Percentiles rank a stretch among this genome's conserved stretches.
Evolutionary conservation across 2,797 vertebrate species (phyloP).

Genomic region (Ambastaia sidthimunki): DNA sequence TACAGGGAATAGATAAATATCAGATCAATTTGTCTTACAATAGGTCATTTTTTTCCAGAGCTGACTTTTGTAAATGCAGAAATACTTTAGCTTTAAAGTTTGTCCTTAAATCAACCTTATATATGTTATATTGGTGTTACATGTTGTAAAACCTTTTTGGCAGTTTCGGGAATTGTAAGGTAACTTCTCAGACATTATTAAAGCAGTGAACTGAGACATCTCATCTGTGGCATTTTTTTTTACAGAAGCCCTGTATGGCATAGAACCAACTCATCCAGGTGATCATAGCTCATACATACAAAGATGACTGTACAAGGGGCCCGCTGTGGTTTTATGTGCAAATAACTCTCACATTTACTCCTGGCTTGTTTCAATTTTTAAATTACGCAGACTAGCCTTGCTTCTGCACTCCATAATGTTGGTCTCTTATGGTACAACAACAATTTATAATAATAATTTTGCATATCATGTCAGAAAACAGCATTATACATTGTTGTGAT

Average conservation of each 20-base stretch:
- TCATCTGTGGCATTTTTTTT: conserved; percentile 42
- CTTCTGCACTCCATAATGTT: no score
- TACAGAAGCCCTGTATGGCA: not conserved
- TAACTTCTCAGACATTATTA: conserved; percentile 20
- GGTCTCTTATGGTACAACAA: no score
- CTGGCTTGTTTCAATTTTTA: not conserved
- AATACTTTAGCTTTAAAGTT: not conserved
- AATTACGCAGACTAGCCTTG: not conserved
- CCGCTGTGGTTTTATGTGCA: conserved; percentile 19
- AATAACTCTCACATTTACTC: conserved; percentile 17
- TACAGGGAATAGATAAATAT: no score
- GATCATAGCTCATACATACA: conserved; percentile 17
- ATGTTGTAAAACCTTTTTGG: not conserved
- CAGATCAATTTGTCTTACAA: no score
- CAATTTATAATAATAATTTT: no score
- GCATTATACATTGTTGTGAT: no score
- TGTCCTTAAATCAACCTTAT: not conserved
- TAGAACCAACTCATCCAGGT: conserved; percentile 8
- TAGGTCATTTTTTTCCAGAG: no score
- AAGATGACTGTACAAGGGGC: conserved; percentile 35
- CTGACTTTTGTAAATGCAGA: not conserved
- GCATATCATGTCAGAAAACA: no score
- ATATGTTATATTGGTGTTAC: not conserved
- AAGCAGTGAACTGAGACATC: not conserved
- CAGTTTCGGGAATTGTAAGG: conserved; percentile 25